phyloP scores from a whole-genome alignment of 2,113 vertebrate species.

The Rhynchomys soricoides region DNA sequence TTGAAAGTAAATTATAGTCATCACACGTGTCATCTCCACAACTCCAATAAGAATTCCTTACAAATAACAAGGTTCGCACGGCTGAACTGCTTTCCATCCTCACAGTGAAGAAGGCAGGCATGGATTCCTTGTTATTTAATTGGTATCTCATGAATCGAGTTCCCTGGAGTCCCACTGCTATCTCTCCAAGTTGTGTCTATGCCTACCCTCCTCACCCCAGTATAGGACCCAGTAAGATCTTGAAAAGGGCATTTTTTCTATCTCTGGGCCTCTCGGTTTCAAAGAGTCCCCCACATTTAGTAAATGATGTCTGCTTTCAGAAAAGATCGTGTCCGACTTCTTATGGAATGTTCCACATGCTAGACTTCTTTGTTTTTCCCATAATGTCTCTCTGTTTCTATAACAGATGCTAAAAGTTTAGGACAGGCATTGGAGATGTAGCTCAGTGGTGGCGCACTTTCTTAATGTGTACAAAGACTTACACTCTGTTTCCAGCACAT shows the following conservation, averaged over 20 bases:
- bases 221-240: not conserved
- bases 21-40: not conserved
- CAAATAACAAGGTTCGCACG: not conserved
- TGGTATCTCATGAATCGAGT: not conserved
- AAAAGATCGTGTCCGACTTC: not conserved
- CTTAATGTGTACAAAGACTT: not conserved
- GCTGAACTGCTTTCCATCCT: not conserved
- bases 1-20: not conserved
- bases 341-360: not conserved
- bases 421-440: not conserved
- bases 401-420: not conserved
- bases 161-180: not conserved
- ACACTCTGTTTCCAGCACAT: not conserved
- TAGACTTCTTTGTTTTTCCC: not conserved
- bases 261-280: not conserved
- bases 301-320: not conserved
- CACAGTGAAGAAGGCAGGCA: not conserved
- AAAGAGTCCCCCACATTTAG: not conserved
- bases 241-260: not conserved
- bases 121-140: not conserved
- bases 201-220: fast-evolving
- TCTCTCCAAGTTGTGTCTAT: not conserved
- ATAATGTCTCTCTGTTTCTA: not conserved
- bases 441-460: not conserved
- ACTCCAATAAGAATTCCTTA: not conserved